Base-by-base conservation (phyloP, 1,140 invertebrate genomes). In the Pseudoatta argentina region DNA sequence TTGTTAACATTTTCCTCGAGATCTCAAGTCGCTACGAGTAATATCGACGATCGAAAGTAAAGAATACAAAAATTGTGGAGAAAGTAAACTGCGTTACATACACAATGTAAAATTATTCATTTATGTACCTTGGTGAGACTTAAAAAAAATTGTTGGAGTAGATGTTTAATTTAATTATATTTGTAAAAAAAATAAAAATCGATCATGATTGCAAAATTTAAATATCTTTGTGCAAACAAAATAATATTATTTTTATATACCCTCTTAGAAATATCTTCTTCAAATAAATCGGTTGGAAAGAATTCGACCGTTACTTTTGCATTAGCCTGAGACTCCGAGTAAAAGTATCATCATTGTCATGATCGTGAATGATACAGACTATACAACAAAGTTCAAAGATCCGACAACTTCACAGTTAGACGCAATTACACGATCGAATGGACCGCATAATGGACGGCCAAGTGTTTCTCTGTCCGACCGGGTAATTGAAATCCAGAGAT, bases 401-500 rank as follows among this genome's bases (percentile, higher is more conserved):
- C 91, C 83, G 87, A 82, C 83, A 76, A 89, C 77, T 92, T 91
- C 88, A 91, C 91, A 91, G 93, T 93, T 92, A 93, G 87, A 87
- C 85, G 92, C 90, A 93, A 94, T 93, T 94, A 94, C 88, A 92
- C 91, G 91, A 92, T 87, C 88, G 92, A 94, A 90, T 90, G 92
- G 89, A 88, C 91, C 89, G 48, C 24, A 85, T 93, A 94, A 94
- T 93, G 85, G 89, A 39, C 88, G 89, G 75, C 90, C 82, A 75
- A 91, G 88, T 87, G 89, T 91, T 91, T 91, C 77, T 78, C 87
- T 39, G 48, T 69, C 48, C 66, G 48, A 69, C 64, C 89, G 89
- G 59, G 87, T 94, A 93, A 95, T 94, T 93, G 92, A 94, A 91
- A 94, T 92, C 89, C 90, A 91, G 91, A 93, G 91, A 94, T 93